Percentiles rank a stretch among this genome's conserved stretches.
phyloP scores from a whole-genome alignment of 2,113 vertebrate species.

The Rynchops niger region DNA sequence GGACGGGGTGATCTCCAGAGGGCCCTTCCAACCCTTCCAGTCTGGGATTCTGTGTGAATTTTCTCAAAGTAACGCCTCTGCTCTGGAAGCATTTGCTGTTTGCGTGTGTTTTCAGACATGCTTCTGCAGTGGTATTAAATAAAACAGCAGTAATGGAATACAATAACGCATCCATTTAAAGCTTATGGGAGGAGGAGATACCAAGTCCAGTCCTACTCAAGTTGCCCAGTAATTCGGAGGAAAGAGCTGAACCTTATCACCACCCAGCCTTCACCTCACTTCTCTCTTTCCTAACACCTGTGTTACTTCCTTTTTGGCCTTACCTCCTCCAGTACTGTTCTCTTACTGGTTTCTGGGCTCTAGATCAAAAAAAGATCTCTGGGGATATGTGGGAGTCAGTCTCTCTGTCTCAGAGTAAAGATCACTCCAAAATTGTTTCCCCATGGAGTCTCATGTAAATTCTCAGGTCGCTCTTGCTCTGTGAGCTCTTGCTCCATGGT shows the following conservation, averaged over 20 bases:
- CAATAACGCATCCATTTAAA: background rate
- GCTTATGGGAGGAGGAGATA: background rate
- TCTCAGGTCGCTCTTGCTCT: background rate
- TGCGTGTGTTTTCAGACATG: background rate
- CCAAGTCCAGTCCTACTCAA: background rate
- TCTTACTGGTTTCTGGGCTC: background rate
- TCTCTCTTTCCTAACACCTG: background rate
- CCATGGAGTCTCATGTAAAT: background rate
- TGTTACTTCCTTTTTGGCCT: background rate
- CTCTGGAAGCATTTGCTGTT: background rate
- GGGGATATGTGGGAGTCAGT: background rate
- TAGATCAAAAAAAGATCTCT: background rate
- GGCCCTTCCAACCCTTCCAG: too few species aligned
- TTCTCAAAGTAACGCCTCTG: background rate
- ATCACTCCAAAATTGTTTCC: background rate
- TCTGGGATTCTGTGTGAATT: background rate
- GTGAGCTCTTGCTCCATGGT: accelerated
- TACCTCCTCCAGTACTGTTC: background rate
- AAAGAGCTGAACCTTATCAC: background rate
- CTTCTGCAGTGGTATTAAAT: background rate
- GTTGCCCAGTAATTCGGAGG: background rate
- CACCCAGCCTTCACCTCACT: background rate
- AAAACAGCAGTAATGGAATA: background rate
- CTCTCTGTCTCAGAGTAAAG: background rate
- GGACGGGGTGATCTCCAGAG: too few species aligned